Conservation (phyloP, 92 coral and sea anemone species). For the Diadumene lineata region DNA sequence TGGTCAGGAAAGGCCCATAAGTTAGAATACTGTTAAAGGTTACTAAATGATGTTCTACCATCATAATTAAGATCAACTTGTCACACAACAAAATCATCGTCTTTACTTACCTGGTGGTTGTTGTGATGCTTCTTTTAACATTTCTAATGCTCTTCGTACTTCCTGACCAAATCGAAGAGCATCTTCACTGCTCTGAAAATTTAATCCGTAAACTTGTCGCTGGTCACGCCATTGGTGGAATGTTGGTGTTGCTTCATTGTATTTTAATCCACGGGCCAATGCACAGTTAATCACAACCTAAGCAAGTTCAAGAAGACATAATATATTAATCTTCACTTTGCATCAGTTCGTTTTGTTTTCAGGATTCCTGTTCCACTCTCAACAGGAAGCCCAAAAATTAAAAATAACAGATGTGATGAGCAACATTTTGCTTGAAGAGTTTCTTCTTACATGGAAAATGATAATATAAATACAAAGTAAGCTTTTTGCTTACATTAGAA, state of each 20-base stretch:
- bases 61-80: too few relatives aligned
- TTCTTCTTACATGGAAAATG: too few relatives aligned
- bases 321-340: not conserved
- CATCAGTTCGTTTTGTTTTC: too few relatives aligned
- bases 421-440: too few relatives aligned
- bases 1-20: not conserved
- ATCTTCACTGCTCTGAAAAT: slow-evolving; percentile 88
- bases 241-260: slow-evolving; percentile 97
- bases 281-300: slow-evolving; percentile 99
- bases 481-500: too few relatives aligned
- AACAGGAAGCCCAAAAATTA: too few relatives aligned
- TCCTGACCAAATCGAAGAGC: slow-evolving; percentile 85
- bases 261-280: slow-evolving; percentile 81
- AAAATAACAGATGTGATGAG: too few relatives aligned
- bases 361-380: too few relatives aligned
- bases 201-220: slow-evolving; percentile 95
- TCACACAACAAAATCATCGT: too few relatives aligned
- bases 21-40: not conserved
- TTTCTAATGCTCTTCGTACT: slow-evolving; percentile 71
- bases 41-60: too few relatives aligned
- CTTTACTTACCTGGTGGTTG: slow-evolving; percentile 11
- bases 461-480: too few relatives aligned
- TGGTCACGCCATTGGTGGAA: slow-evolving; percentile 99
- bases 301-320: not conserved
- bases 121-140: slow-evolving; percentile 36